These are phyloP conservation scores for Mythimna vitellina DNA, from an alignment of 2,888 invertebrate genomes.

Conservation along the genomic window DNA sequence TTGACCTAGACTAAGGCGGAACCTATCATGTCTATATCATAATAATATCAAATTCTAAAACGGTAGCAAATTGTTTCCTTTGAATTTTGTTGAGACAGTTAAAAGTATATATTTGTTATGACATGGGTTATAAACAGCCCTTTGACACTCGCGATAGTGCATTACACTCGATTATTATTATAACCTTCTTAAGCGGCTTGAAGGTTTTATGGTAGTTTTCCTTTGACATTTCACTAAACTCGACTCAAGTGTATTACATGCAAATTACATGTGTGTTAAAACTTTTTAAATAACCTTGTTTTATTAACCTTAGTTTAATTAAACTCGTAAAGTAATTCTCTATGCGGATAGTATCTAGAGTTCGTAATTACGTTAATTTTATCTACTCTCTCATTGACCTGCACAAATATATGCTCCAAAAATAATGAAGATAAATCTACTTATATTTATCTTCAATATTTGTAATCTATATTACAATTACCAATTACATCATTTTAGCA, in stretches of 20 bases:
- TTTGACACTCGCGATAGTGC: conserved; percentile 21
- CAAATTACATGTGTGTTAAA: conserved; percentile 3
- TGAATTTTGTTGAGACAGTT: conserved; percentile 3
- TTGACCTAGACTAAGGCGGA: neutral
- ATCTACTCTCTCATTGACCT: conserved; percentile 27
- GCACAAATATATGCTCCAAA: conserved; percentile 7
- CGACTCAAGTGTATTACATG: neutral
- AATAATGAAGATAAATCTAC: conserved; percentile 8
- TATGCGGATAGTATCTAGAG: conserved; percentile 1
- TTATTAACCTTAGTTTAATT: conserved; percentile 14
- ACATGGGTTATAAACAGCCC: conserved; percentile 11
- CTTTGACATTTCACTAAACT: conserved; percentile 40
- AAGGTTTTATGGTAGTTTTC: conserved; percentile 46
- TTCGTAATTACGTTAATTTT: conserved; percentile 15
- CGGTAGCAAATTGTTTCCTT: conserved; percentile 13
- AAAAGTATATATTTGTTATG: conserved; percentile 28
- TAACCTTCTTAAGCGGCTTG: conserved; percentile 36
- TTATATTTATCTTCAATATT: too few relatives aligned
- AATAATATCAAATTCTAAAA: conserved; percentile 15
- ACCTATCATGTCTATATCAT: neutral
- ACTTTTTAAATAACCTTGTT: conserved; percentile 23
- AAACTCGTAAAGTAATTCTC: conserved; percentile 20
- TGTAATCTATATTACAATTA: conserved; percentile 2
- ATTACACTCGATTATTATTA: conserved; percentile 35
- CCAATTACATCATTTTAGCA: neutral